These are phyloP conservation scores for Mamestra brassicae DNA, from an alignment of 2,888 invertebrate species.

Conservation along the genomic window DNA sequence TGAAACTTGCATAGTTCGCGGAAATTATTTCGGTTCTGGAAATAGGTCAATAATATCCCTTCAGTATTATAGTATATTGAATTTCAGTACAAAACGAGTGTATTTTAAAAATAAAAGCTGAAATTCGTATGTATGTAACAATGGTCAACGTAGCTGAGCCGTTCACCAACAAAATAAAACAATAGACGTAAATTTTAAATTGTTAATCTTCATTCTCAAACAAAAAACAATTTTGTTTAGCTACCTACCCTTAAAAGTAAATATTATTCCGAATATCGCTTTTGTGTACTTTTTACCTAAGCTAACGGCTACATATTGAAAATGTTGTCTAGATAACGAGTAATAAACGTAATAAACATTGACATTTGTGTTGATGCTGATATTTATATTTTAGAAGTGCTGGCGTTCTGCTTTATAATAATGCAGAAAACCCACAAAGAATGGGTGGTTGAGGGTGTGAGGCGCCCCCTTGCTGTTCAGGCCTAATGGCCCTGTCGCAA, in stretches of 20 bases:
- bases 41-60: slow-evolving; percentile 14
- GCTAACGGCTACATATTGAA: slow-evolving; percentile 41
- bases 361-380: slow-evolving; percentile 18
- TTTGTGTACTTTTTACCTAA: slow-evolving; percentile 51
- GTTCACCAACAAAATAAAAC: slow-evolving; percentile 54
- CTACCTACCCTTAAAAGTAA: slow-evolving; percentile 55
- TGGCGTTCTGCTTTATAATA: slow-evolving; percentile 68
- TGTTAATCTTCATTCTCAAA: slow-evolving; percentile 62
- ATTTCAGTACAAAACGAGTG: slow-evolving; percentile 10
- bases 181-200: slow-evolving; percentile 58
- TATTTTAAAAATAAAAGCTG: slow-evolving; percentile 21
- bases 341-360: slow-evolving; percentile 25
- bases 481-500: slow-evolving; percentile 84
- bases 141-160: slow-evolving; percentile 52
- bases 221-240: slow-evolving; percentile 59
- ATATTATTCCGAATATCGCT: slow-evolving; percentile 49
- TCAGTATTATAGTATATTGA: slow-evolving; percentile 6
- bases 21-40: slow-evolving; percentile 16
- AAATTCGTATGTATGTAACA: slow-evolving; percentile 38
- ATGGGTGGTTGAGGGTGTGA: slow-evolving; percentile 70
- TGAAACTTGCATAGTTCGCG: slow-evolving; percentile 26
- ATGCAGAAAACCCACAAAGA: slow-evolving; percentile 77
- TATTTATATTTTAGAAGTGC: slow-evolving; percentile 54
- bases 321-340: slow-evolving; percentile 26
- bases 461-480: slow-evolving; percentile 69